A percentile compares a stretch with the other conserved stretches of the same genome.
Evolutionary conservation across 2,888 invertebrate genomes (phyloP).

Genomic region (Blastobasis lacticolella): DNA sequence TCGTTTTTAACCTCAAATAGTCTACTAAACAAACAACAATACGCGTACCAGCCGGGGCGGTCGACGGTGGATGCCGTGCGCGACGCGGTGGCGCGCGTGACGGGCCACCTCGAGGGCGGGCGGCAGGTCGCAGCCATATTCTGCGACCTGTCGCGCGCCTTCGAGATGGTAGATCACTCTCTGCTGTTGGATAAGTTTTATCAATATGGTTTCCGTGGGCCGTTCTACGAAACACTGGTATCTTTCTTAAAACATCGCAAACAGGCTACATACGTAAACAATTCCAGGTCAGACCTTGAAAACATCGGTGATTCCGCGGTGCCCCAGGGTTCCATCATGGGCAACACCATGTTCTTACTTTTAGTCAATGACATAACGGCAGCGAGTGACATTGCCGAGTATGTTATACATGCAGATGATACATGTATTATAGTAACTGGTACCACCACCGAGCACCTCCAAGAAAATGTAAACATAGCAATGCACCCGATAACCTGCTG

Average conservation of each 20-base stretch:
- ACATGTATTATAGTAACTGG: too few relatives aligned
- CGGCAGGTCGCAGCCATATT: conserved; percentile 1
- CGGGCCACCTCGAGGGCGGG: conserved; percentile 3
- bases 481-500: too few relatives aligned
- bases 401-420: not conserved
- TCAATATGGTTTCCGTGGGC: not conserved
- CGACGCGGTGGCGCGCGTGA: not conserved
- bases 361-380: not conserved
- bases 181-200: not conserved
- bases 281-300: too few relatives aligned
- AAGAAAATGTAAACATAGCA: too few relatives aligned
- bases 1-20: not conserved
- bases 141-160: conserved; percentile 5
- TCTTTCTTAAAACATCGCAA: too few relatives aligned
- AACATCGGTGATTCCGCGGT: too few relatives aligned
- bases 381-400: not conserved
- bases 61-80: conserved; percentile 5
- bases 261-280: too few relatives aligned
- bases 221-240: not conserved
- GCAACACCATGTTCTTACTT: not conserved
- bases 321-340: not conserved
- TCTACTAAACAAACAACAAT: too few relatives aligned
- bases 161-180: conserved; percentile 2
- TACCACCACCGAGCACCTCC: too few relatives aligned
- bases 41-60: not conserved